Evolutionary conservation across 2,113 vertebrate species (phyloP), one percentile per base, ranked within the genome.

Genomic region (Chauna torquata): DNA sequence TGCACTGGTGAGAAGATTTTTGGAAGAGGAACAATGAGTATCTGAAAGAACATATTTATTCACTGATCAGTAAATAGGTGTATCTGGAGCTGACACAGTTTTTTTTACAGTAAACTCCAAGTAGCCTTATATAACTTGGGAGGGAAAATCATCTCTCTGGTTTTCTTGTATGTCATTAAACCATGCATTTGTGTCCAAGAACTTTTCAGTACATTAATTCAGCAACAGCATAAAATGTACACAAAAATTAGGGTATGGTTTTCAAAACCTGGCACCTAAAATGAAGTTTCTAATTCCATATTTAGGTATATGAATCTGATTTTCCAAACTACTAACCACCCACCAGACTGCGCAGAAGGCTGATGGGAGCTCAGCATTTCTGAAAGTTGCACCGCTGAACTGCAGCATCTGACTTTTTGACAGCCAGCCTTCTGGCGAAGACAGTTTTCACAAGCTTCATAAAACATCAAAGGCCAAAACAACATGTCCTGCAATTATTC

Each of bases 201-300:
- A 92, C 71, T 96, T 95, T 83, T 93, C 93, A 83, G 86, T 70
- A 95, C 94, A 92, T 95, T 96, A 97, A 96, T 95, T 95, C 87
- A 94, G 96, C 36, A 11, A 74, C 59, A 84, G 80, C 50, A 85
- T 69, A 85, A 94, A 69, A 85, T 25, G 77, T 65, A 65, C 30
- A 80, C 34, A 94, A 82, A 82, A 94, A 95, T 61, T 45, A 80
- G 82, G 54, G 57, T 57, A 55, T 19, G 49, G 25, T 94, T 95
- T 96, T 92, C 77, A 82, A 91, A 92, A 87, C 12, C 57, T 88
- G 57, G 70, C 71, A 88, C 42, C 71, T 55, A 69, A 87, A 96
- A 82, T 77, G 68, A 88, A 86, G 87, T n/a, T 91, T 94, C 94
- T 68, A 69, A 38, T 54, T 77, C 82, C 62, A 30, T 50, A 81